Percentiles rank a stretch among this genome's conserved stretches.
These are phyloP conservation scores for Drosophila mulleri DNA, from an alignment of 2,888 invertebrate genomes.

Conservation along the genomic window DNA sequence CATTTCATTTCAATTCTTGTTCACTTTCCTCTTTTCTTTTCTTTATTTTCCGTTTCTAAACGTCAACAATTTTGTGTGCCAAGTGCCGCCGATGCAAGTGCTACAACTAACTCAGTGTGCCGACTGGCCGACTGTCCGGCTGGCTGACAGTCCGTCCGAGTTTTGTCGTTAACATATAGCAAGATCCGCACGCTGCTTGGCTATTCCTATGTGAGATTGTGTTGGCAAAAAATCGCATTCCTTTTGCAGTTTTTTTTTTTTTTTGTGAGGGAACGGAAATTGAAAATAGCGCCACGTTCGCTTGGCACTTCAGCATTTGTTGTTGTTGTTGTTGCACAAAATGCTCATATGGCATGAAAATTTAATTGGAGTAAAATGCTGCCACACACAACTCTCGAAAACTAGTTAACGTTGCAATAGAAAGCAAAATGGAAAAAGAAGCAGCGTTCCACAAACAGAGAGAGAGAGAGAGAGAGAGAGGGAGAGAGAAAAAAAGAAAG, in stretches of 20 bases:
- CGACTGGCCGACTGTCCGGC: conserved; percentile 22
- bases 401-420: conserved; percentile 64
- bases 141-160: conserved; percentile 6
- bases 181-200: not conserved
- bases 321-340: conserved; percentile 43
- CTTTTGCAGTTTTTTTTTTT: conserved; percentile 45
- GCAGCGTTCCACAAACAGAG: conserved; percentile 1
- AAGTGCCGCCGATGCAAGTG: not conserved
- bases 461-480: too few species aligned
- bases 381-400: conserved; percentile 69
- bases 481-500: conserved; percentile 12
- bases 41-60: conserved; percentile 29
- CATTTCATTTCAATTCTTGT: conserved; percentile 29
- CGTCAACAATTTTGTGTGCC: conserved; percentile 59
- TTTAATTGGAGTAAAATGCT: conserved; percentile 77
- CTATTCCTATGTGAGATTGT: conserved; percentile 53
- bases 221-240: conserved; percentile 63
- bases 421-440: conserved; percentile 25
- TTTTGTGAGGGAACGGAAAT: conserved; percentile 63
- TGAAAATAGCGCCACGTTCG: conserved; percentile 68
- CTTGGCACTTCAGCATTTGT: conserved; percentile 43
- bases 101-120: conserved; percentile 6
- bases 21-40: conserved; percentile 26
- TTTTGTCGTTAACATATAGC: conserved; percentile 15
- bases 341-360: conserved; percentile 77